These are phyloP conservation scores for Lutjanus campechanus DNA, from an alignment of 2,797 vertebrate species.

Conservation along the genomic window DNA sequence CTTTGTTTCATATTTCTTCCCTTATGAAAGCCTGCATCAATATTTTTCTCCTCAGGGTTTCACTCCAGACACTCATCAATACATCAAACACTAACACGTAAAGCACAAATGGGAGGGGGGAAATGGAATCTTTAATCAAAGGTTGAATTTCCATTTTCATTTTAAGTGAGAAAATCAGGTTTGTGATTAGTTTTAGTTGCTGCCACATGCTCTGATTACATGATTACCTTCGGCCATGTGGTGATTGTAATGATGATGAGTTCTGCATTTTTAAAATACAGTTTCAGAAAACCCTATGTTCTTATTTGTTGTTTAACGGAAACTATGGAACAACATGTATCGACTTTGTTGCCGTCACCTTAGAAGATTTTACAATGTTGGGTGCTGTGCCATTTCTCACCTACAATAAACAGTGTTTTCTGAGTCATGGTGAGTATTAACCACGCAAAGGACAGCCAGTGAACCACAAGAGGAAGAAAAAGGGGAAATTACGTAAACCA, in stretches of 20 bases:
- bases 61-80: conserved; percentile 43
- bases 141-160: conserved; percentile 39
- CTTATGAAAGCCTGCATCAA: conserved; percentile 13
- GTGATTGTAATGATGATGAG: conserved; percentile 53
- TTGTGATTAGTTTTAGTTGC: conserved; percentile 45
- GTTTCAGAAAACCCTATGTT: conserved; percentile 5
- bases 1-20: conserved; percentile 41
- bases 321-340: conserved; percentile 11
- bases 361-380: conserved; percentile 12
- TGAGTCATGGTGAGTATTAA: conserved; percentile 45
- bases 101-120: conserved; percentile 3
- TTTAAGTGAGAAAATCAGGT: conserved; percentile 45
- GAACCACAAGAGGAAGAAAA: conserved; percentile 39
- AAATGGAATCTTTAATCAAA: conserved; percentile 41
- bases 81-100: conserved; percentile 27
- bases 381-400: conserved; percentile 39
- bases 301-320: not conserved
- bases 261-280: conserved; percentile 20
- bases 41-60: conserved; percentile 15
- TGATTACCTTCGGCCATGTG: conserved; percentile 35
- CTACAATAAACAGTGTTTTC: conserved; percentile 33
- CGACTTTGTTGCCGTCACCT: conserved; percentile 23
- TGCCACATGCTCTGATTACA: conserved; percentile 47
- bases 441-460: conserved; percentile 14
- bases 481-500: conserved; percentile 45